Evolutionary conservation across 2,113 vertebrate species (phyloP), one percentile per base, ranked within the genome.

Genomic region (Dicaeum eximium): DNA sequence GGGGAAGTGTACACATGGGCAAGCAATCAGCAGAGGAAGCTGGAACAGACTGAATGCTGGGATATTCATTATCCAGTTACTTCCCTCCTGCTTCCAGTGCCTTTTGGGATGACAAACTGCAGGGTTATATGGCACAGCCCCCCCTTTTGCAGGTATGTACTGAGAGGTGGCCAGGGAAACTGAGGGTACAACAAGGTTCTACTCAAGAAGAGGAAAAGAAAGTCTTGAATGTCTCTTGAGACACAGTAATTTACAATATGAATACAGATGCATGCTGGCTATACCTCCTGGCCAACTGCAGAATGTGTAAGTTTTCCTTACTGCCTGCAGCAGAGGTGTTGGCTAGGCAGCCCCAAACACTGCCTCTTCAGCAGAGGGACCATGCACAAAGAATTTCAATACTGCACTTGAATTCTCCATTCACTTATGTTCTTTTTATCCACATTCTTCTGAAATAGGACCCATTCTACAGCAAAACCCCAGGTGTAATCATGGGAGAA

Each of bases 61-160:
- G 31, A 45, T 44, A 47, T 58, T 58, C 16, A 30, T 70, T 37
- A 84, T 7, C 7, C 57, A 57, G 18, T 38, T 56, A 53, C 27
- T 57, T 66, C 62, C 56, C 28, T 83, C 48, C 56, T 62, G 47
- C 62, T 83, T 83, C 47, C 72, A 62, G 10, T 62, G 53, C 48
- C 23, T 80, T 79, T 56, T 45, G 44, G 53, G 53, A 90, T 58
- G 35, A 65, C 61, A 70, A 71, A 53, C 61, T 48, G 23, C 54
- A 90, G 42, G 42, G 16, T 50, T 81, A 20, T 4, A 44, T 5
- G 6, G 51, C 31, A 64, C 38, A 61, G 16, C 7, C 23, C 45
- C 5, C 4, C 1, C 4, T 75, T 65, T 18, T 31, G 15, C 44
- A 84, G 18, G n/a, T 5, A 25, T 0, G 1, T 1, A 35, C 53